Percentiles rank a stretch among this genome's conserved stretches.
Conservation (phyloP, 2,797 vertebrate species). For the Urocyon cinereoargenteus region DNA sequence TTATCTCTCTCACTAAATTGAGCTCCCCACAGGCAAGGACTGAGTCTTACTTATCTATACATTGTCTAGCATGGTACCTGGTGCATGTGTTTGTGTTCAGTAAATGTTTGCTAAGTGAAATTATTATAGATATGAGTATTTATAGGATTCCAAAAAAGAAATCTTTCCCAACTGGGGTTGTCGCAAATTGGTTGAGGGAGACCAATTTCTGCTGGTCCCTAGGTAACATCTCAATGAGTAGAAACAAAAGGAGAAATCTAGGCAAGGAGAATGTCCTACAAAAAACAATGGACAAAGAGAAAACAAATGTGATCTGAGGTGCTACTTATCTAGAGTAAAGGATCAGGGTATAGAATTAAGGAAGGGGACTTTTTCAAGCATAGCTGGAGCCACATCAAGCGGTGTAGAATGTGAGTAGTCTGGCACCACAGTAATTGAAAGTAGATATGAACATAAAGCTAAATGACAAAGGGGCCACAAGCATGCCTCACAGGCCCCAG, state of each 20-base stretch:
- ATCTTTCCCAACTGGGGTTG: conserved; percentile 10
- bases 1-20: conserved; percentile 33
- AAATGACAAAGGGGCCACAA: not conserved
- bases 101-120: conserved; percentile 51
- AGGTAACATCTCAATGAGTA: not conserved
- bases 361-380: not conserved
- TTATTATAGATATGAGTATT: not conserved
- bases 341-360: not conserved
- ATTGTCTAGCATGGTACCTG: not conserved
- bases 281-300: not conserved
- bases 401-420: not conserved
- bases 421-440: not conserved
- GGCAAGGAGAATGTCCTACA: not conserved
- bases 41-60: conserved; percentile 1
- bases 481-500: not conserved
- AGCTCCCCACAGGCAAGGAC: not conserved
- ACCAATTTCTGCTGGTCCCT: not conserved
- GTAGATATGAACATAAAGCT: not conserved
- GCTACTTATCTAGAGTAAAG: not conserved
- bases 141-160: conserved; percentile 27
- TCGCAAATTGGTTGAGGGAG: not conserved
- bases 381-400: not conserved
- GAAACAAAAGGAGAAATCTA: not conserved
- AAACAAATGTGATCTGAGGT: not conserved
- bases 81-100: not conserved